Evolutionary conservation across 2,888 invertebrate genomes (phyloP), one percentile per base, ranked within the genome.

Genomic region (Sesia bembeciformis): DNA sequence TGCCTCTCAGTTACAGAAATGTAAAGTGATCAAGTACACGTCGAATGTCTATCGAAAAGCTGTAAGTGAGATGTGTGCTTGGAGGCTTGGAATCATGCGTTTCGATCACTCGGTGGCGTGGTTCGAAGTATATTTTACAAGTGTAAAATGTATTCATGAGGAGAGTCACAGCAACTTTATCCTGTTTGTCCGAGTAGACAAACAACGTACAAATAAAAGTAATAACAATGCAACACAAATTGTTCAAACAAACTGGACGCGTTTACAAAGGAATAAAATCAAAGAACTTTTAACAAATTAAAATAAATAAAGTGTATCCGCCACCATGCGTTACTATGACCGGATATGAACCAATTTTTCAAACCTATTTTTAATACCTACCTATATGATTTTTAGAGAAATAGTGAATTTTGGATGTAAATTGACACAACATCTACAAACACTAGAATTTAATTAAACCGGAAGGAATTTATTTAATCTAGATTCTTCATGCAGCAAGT

Each of bases 21-120:
- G 80, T 81, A 75, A 50, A 78, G 83, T 86, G 84, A 84, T 77
- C 73, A 76, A 39, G 74, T 76, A 71, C 72, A 81, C 74, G 74
- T 78, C 77, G 74, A 78, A 84, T 85, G 85, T 86, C 23, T 23
- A 80, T 83, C 81, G 85, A 86, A 82, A 88, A 89, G 88, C 88
- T 88, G 86, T 84, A 75, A 78, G 87, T 88, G 87, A 86, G 82
- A 85, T 89, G 87, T 87, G 86, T 84, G 84, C 86, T 50, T 85
- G 82, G 86, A 86, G 86, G 85, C 85, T 85, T 81, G 81, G 84
- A 82, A 81, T 81, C 88, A 88, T 88, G 87, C 88, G 87, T 76
- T 81, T 87, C 86, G 78, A 84, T 89, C 88, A 89, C 89, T 88
- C 89, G 89, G 89, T 89, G 89, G 89, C 89, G 88, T 90, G 90